Base-by-base conservation (phyloP, 2,113 vertebrate species). In the Hiodon tergisus region DNA sequence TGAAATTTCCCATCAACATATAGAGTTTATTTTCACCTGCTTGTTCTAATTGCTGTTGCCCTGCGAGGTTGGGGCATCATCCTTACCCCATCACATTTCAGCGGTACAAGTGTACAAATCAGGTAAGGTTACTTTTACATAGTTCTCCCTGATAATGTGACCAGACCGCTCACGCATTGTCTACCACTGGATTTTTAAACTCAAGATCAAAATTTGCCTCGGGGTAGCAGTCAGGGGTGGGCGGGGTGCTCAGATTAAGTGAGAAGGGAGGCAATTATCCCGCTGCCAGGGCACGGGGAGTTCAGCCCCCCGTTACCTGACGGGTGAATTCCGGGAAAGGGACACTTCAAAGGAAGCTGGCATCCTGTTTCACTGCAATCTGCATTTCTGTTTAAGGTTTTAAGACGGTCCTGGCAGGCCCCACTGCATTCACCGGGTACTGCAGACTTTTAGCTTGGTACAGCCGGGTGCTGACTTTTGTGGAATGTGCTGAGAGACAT, bases 61-160 rank as follows among this genome's bases (percentile, higher is more conserved):
- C 65, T 6, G 65, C 53, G 46, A 51, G 62, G 67, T 58, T 74
- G 58, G 17, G 50, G n/a, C 55, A 58, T 75, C 57, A 75, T 75
- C 73, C 73, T 14, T 14, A 6, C 54, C 13, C 31, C 4, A 55
- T 14, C 73, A 75, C 16, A 50, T 57, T 58, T 11, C 54, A 10
- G 7, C 53, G 6, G 3, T 46, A 47, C 31, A 31, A 31, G 31
- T 31, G 31, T 31, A 31, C 31, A 31, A 31, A 31, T 31, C 31
- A 31, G 31, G 31, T 31, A 31, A 31, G 31, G 31, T 31, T 31
- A 66, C 65, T 59, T 31, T 31, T 51, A 47, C 54, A 57, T 67
- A 14, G 67, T 13, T 74, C 72, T 31, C 14, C 9, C 5, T 57
- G 53, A 31, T 52, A 67, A 66, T 66, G 31, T 66, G 47, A 66